phyloP scores from a whole-genome alignment of 2,113 vertebrate species.

The Thermophis baileyi region DNA sequence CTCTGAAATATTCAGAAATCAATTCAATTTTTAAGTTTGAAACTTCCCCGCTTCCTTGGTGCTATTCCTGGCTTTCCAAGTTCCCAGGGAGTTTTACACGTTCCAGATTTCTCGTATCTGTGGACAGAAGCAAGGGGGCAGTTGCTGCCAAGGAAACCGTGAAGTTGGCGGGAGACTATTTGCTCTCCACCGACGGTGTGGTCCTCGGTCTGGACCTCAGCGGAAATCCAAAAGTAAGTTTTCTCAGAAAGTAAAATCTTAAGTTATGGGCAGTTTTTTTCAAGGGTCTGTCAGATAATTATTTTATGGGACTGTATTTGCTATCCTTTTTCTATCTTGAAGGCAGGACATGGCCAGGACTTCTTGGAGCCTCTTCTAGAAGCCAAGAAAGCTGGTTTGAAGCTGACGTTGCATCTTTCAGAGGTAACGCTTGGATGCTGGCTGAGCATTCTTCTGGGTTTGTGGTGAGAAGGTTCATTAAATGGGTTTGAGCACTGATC shows the following conservation, averaged over 20 bases:
- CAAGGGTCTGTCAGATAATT: background rate
- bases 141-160: constrained; percentile 87
- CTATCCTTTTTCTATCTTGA: constrained; percentile 40
- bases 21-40: background rate
- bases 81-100: background rate
- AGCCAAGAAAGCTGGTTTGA: constrained; percentile 86
- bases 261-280: background rate
- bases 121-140: constrained; percentile 87
- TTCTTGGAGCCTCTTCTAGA: constrained; percentile 83
- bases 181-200: constrained; percentile 77
- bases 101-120: constrained; percentile 85
- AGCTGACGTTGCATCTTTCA: constrained; percentile 88
- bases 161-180: constrained; percentile 89
- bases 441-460: background rate
- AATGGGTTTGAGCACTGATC: background rate
- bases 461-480: background rate
- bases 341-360: constrained; percentile 85
- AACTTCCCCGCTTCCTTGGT: background rate
- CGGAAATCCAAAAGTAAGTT: constrained; percentile 86
- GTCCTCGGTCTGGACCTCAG: constrained; percentile 94
- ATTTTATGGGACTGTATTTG: background rate
- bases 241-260: background rate
- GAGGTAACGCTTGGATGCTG: constrained; percentile 77
- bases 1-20: background rate
- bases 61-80: background rate